Percentiles rank a stretch among this genome's conserved stretches.
These are phyloP conservation scores for Meteorus colon DNA, from an alignment of 2,888 invertebrate genomes.

Conservation along the genomic window DNA sequence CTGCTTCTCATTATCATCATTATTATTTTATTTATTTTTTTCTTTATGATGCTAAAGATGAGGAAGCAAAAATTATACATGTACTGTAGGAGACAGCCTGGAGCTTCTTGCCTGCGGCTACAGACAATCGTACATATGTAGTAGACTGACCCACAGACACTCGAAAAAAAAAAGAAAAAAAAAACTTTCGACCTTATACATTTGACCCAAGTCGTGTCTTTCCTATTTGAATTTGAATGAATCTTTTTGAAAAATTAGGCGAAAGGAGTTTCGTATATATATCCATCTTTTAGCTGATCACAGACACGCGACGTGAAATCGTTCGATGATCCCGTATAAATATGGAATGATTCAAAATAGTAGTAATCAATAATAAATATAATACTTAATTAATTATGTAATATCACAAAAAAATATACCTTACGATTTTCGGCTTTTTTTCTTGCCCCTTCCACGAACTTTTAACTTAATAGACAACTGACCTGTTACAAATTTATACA, in stretches of 20 bases:
- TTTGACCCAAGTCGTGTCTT: conserved; percentile 52
- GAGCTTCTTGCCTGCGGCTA: conserved; percentile 55
- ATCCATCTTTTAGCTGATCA: not conserved
- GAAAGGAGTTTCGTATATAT: not conserved
- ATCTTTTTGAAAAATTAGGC: not conserved
- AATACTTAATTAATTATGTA: conserved; percentile 6
- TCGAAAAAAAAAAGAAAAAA: conserved; percentile 50
- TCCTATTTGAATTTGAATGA: conserved; percentile 6
- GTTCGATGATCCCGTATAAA: conserved; percentile 25
- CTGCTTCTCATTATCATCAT: conserved; percentile 15
- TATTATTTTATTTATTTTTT: not conserved
- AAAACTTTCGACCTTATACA: conserved; percentile 38
- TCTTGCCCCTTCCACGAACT: not conserved
- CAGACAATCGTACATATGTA: conserved; percentile 56
- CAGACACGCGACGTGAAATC: conserved; percentile 23
- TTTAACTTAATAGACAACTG: not conserved
- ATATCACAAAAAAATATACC: not conserved
- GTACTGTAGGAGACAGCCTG: conserved; percentile 31
- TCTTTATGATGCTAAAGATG: conserved; percentile 4
- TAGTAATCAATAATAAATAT: conserved; percentile 4
- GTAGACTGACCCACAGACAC: conserved; percentile 49
- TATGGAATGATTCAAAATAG: not conserved
- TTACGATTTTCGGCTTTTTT: not conserved
- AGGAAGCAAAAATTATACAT: conserved; percentile 26
- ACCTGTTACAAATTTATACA: not conserved